Evolutionary conservation across 2,888 invertebrate species (phyloP), one percentile per base, ranked within the genome.

Genomic region (Phanerotoma sp.): DNA sequence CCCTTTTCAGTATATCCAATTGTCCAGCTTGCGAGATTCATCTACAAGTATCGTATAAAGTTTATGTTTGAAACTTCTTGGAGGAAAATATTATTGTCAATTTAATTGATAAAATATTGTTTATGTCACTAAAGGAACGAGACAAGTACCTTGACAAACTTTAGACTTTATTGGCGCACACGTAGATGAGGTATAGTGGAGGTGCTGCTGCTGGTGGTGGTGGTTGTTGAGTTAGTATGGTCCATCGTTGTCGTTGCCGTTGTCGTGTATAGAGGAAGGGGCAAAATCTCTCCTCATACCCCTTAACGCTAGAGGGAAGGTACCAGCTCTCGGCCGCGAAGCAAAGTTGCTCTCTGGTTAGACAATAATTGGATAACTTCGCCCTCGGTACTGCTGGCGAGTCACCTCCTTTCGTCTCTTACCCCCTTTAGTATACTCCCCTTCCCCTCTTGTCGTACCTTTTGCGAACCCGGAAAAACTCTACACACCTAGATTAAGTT

Each of bases 331-430:
- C 65, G 67, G 65, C 66, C 64, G 65, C 65, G 69, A 66, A 70
- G 71, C 70, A 70, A 73, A 76, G 71, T 74, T 73, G 74, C 74
- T 72, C 70, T 71, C 75, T 74, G 77, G 76, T 75, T 77, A 75
- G 76, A 77, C 76, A 77, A 77, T 77, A 76, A 77, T 77, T 77
- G 77, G 77, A 76, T 76, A 77, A 76, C 72, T 77, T 77, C 66
- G 74, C 70, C 71, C 72, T 70, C 70, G 63, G n/a, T n/a, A n/a
- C n/a, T 66, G 67, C 47, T 54, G 52, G 55, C 55, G 49, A 47
- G 50, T 66, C 57, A 60, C 55, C 45, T 51, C 56, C 59, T 61
- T 57, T 62, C 57, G 49, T 38, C 57, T 57, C 63, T 51, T 62
- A 59, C 58, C 33, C 48, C 51, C 41, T 37, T 45, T 42, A 73